Percentiles rank a stretch among this genome's conserved stretches.
phyloP scores from a whole-genome alignment of 2,888 invertebrate genomes.

The Neria commutata region DNA sequence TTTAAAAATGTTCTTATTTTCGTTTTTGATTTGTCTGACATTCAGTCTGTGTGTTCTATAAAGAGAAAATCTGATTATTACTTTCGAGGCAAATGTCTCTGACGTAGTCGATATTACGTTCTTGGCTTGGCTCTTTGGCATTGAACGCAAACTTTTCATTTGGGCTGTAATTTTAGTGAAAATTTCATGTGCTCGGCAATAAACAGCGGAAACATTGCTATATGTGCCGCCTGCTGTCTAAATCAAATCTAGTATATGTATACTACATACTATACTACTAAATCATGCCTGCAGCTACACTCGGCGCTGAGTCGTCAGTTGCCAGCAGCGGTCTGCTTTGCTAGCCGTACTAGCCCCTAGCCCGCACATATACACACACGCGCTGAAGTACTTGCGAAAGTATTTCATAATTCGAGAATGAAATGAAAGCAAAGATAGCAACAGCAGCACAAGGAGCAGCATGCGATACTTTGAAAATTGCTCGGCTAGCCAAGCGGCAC shows the following conservation, averaged over 20 bases:
- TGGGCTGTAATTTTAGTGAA: no score
- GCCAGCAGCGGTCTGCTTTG: background rate
- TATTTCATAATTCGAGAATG: constrained; percentile 9
- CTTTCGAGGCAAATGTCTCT: constrained; percentile 21
- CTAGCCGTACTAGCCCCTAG: background rate
- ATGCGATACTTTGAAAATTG: no score
- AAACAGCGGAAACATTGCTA: no score
- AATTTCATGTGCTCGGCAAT: no score
- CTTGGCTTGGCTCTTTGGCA: no score
- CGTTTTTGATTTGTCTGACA: constrained; percentile 9
- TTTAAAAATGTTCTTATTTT: constrained; percentile 5
- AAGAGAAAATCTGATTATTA: no score
- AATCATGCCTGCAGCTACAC: constrained; percentile 1
- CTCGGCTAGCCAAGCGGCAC: no score
- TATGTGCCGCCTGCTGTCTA: background rate
- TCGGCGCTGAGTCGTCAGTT: no score
- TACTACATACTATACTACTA: background rate
- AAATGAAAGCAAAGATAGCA: background rate
- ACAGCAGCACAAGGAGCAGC: no score
- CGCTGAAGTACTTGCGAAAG: background rate
- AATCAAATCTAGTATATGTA: background rate
- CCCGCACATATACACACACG: constrained; percentile 7
- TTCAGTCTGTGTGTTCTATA: background rate
- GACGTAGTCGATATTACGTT: constrained; percentile 42
- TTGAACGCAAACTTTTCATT: no score